A percentile compares a stretch with the other conserved stretches of the same genome.
Conservation (phyloP, 2,888 invertebrate genomes). For the Altica lythri region DNA sequence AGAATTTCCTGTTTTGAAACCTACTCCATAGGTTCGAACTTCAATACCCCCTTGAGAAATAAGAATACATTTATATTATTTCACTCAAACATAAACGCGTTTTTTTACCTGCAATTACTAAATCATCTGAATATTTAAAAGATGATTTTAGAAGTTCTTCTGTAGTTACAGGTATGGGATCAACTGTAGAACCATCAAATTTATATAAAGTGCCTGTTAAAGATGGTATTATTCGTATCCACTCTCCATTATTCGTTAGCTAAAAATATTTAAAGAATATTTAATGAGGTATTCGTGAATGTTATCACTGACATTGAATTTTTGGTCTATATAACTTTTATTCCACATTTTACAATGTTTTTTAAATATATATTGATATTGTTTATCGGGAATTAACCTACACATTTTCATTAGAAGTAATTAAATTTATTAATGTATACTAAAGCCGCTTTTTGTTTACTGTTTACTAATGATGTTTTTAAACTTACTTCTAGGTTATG, state of each 20-base stretch:
- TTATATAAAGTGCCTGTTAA: slow-evolving; percentile 90
- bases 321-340: too few species aligned
- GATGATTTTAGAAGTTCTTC: slow-evolving; percentile 87
- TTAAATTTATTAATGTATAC: too few species aligned
- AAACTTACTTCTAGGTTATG: slow-evolving; percentile 81
- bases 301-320: too few species aligned
- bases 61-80: too few species aligned
- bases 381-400: not conserved
- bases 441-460: too few species aligned
- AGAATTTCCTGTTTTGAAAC: slow-evolving; percentile 70
- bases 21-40: slow-evolving; percentile 83
- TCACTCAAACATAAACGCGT: not conserved
- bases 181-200: slow-evolving; percentile 86
- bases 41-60: slow-evolving; percentile 75
- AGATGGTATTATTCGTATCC: slow-evolving; percentile 90
- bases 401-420: too few species aligned
- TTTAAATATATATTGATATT: not conserved
- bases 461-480: too few species aligned
- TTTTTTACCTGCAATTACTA: slow-evolving; percentile 75
- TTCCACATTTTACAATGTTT: too few species aligned
- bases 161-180: slow-evolving; percentile 84
- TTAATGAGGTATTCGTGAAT: too few species aligned
- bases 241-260: slow-evolving; percentile 83
- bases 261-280: slow-evolving; percentile 51
- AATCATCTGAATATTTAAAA: slow-evolving; percentile 82